These are phyloP conservation scores for Syngnathoides biaculeatus DNA, from an alignment of 2,113 vertebrate species.

Conservation along the genomic window DNA sequence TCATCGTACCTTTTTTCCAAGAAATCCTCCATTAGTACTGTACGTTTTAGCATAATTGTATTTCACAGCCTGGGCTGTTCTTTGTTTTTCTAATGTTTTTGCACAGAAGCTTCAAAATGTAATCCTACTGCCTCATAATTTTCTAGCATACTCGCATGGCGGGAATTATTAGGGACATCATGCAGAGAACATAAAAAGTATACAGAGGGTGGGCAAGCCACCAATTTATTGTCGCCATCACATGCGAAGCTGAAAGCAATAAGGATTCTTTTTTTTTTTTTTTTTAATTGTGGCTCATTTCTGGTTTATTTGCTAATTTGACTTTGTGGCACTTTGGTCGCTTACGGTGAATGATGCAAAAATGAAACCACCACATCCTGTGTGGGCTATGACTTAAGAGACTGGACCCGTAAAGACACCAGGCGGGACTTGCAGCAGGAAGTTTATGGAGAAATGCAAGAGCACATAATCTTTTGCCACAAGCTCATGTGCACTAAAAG, in stretches of 20 bases:
- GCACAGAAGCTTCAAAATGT: neutral
- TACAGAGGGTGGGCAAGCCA: slow-evolving; percentile 3
- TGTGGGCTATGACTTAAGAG: slow-evolving; percentile 65
- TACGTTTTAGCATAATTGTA: slow-evolving; percentile 2
- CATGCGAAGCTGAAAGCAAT: slow-evolving; percentile 2
- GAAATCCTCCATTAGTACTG: slow-evolving; percentile 19
- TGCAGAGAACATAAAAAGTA: slow-evolving; percentile 21
- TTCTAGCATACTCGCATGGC: slow-evolving; percentile 9
- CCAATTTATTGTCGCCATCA: slow-evolving; percentile 15
- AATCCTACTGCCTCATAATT: neutral
- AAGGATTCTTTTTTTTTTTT: neutral
- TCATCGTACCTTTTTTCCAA: slow-evolving; percentile 57
- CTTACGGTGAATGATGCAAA: slow-evolving; percentile 3
- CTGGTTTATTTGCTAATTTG: slow-evolving; percentile 12
- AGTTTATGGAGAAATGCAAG: slow-evolving; percentile 61
- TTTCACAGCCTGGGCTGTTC: neutral
- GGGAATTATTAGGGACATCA: slow-evolving; percentile 18
- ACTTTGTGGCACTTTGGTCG: slow-evolving; percentile 9
- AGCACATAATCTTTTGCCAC: slow-evolving; percentile 7
- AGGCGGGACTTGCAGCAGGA: slow-evolving; percentile 57
- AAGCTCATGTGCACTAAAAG: slow-evolving; percentile 21
- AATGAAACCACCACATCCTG: slow-evolving; percentile 45
- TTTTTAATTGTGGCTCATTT: neutral
- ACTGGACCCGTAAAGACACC: slow-evolving; percentile 54
- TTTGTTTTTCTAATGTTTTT: neutral